Evolutionary conservation across 2,113 vertebrate genomes (phyloP).

Genomic region (Seriola rivoliana): DNA sequence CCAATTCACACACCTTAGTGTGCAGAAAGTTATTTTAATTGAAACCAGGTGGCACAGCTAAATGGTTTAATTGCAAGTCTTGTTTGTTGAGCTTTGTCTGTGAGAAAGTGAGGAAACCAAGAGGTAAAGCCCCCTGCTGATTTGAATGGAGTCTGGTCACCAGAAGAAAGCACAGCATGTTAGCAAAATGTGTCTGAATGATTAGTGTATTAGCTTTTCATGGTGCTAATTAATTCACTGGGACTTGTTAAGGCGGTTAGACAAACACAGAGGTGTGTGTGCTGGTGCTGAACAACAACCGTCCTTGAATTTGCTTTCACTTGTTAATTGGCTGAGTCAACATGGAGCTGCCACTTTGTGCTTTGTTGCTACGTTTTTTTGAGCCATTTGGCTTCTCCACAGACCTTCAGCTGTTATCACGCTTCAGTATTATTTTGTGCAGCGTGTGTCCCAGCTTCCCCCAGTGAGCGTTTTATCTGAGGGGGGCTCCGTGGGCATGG

Average conservation of each 20-base stretch:
- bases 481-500: constrained; percentile 21
- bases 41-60: neutral
- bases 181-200: neutral
- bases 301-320: constrained; percentile 37
- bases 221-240: constrained; percentile 34
- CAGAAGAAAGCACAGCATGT: neutral
- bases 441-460: too few relatives aligned
- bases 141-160: neutral
- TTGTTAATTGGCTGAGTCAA: constrained; percentile 50
- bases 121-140: neutral
- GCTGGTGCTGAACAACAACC: constrained; percentile 36
- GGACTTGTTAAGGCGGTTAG: neutral
- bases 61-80: neutral
- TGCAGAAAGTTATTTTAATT: neutral
- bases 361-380: constrained; percentile 29
- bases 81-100: neutral
- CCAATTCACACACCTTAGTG: too few relatives aligned
- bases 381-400: constrained; percentile 22
- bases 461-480: neutral
- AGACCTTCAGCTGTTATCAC: constrained; percentile 12
- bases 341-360: constrained; percentile 25
- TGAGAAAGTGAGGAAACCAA: neutral
- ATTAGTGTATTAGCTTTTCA: neutral
- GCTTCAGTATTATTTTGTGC: neutral
- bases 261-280: constrained; percentile 53